These are phyloP conservation scores for Nannoperca australis DNA, from an alignment of 2,797 vertebrate species.

Conservation along the genomic window DNA sequence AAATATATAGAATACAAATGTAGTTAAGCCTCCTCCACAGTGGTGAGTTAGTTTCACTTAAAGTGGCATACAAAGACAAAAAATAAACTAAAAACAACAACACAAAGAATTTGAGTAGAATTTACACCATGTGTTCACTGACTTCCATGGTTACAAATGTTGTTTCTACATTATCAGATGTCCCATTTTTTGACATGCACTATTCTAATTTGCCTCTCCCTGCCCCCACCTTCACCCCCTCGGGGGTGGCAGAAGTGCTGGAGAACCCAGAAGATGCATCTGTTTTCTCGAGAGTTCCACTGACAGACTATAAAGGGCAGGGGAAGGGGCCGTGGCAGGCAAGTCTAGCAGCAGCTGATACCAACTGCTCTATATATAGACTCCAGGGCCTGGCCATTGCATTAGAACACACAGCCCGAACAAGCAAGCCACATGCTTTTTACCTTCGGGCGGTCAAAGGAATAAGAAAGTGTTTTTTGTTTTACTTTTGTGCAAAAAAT, in stretches of 20 bases:
- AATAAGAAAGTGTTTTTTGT: conserved; percentile 15
- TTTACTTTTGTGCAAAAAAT: conserved; percentile 7
- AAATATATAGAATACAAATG: not conserved
- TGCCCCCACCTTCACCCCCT: conserved; percentile 12
- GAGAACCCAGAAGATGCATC: conserved; percentile 63
- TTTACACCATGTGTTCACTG: not conserved
- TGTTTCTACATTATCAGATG: not conserved
- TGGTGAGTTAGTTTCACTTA: not conserved
- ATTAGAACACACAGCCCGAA: conserved; percentile 29
- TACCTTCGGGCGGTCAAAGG: conserved; percentile 13
- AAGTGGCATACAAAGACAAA: not conserved
- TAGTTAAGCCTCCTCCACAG: not conserved
- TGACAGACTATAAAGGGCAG: conserved; percentile 61
- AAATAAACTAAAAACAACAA: not conserved
- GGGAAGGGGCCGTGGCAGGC: conserved; percentile 48
- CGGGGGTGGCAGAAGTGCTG: conserved; percentile 4
- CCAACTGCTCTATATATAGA: conserved; percentile 83
- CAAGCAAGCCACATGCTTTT: conserved; percentile 25
- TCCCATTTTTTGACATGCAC: not conserved
- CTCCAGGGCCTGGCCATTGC: conserved; percentile 27
- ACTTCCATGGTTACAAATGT: not conserved
- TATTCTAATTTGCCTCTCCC: conserved; percentile 11
- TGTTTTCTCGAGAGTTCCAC: conserved; percentile 79
- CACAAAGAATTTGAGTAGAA: not conserved
- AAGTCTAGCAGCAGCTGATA: conserved; percentile 83